These are phyloP conservation scores for Etheostoma spectabile DNA, from an alignment of 2,113 vertebrate genomes.

Conservation along the genomic window DNA sequence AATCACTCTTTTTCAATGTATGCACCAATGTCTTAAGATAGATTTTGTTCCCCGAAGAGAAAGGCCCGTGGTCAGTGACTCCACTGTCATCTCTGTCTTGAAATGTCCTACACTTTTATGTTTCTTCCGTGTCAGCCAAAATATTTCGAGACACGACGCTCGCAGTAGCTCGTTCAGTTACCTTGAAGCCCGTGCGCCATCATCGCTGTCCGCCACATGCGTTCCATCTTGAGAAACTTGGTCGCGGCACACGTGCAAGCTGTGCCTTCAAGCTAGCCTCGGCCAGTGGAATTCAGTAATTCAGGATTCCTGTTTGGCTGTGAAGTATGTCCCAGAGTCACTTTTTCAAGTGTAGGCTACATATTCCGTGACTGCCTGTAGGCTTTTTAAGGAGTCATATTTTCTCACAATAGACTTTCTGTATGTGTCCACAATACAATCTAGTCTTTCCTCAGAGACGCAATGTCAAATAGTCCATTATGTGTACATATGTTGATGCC, in stretches of 20 bases:
- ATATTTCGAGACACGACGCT: background rate
- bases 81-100: slow-evolving; percentile 17
- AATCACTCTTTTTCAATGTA: slow-evolving; percentile 4
- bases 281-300: background rate
- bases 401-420: background rate
- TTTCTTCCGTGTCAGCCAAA: background rate
- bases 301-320: slow-evolving; percentile 1
- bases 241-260: background rate
- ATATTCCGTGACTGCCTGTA: background rate
- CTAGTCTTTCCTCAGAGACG: background rate
- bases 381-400: background rate
- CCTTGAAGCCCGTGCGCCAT: background rate
- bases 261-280: slow-evolving; percentile 4
- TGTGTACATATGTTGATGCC: background rate
- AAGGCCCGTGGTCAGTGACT: slow-evolving; percentile 20
- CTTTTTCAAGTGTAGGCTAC: background rate
- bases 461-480: background rate
- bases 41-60: slow-evolving; percentile 17
- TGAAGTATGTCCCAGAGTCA: slow-evolving; percentile 9
- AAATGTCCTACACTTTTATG: slow-evolving; percentile 31
- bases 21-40: slow-evolving; percentile 5
- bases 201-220: background rate
- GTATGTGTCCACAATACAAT: background rate
- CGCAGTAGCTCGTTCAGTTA: background rate
- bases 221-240: slow-evolving; percentile 1